Evolutionary conservation across 2,888 invertebrate species (phyloP).

Genomic region (Dyspetes luteomarginatus): DNA sequence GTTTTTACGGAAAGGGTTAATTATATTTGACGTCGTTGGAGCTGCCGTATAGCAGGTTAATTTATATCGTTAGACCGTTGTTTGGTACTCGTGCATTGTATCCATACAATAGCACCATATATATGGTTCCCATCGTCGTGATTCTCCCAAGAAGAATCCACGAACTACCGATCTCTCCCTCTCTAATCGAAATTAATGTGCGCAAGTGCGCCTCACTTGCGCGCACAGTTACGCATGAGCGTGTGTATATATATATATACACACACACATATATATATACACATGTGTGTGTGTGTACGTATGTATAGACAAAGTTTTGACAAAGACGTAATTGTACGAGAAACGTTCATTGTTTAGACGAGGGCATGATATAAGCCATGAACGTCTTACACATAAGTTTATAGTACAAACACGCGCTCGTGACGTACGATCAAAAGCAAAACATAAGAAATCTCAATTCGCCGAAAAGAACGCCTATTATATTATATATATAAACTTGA

Average conservation of each 20-base stretch:
- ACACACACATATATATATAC: background rate
- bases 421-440: conserved; percentile 24
- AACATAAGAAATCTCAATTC: conserved; percentile 13
- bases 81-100: background rate
- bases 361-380: conserved; percentile 22
- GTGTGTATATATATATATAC: background rate
- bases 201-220: conserved; percentile 61
- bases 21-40: background rate
- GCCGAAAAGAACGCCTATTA: background rate
- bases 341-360: conserved; percentile 50
- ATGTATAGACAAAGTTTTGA: conserved; percentile 39
- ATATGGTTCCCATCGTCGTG: background rate
- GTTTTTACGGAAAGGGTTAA: too few species aligned
- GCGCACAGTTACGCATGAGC: conserved; percentile 19
- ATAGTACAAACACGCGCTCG: background rate
- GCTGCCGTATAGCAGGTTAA: too few species aligned
- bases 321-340: conserved; percentile 61
- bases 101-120: background rate
- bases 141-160: conserved; percentile 1
- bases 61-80: background rate
- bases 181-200: conserved; percentile 64
- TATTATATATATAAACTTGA: background rate
- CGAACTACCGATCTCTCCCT: background rate
- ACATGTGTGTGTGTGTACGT: background rate
- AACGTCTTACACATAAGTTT: background rate